A percentile compares a stretch with the other conserved stretches of the same genome.
Conservation (phyloP, 2,113 vertebrate genomes). For the Brienomyrus brachyistius region DNA sequence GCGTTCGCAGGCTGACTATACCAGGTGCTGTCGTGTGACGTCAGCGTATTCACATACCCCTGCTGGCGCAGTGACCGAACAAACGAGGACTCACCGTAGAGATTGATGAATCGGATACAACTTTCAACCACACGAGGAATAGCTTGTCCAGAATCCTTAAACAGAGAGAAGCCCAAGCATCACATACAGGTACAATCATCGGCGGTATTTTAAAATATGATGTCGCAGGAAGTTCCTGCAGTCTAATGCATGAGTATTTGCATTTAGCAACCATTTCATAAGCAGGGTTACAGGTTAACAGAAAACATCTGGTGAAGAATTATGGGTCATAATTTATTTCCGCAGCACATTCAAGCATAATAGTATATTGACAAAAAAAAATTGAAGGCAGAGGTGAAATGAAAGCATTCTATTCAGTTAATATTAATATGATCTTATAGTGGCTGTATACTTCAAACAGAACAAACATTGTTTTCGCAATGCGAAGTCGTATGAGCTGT, state of each 20-base stretch:
- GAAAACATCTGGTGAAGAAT: conserved; percentile 25
- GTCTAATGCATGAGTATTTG: not conserved
- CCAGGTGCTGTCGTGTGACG: not conserved
- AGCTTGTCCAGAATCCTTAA: conserved; percentile 87
- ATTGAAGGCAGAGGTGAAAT: not conserved
- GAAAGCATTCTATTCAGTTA: not conserved
- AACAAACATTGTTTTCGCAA: not conserved
- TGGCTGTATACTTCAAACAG: not conserved
- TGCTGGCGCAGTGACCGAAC: not conserved
- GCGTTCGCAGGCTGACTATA: not conserved
- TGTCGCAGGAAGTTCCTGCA: not conserved
- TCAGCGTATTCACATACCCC: not conserved
- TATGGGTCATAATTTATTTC: not conserved
- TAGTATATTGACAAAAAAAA: not conserved
- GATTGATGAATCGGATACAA: conserved; percentile 95
- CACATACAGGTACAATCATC: not conserved
- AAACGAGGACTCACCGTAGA: conserved; percentile 76
- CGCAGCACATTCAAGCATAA: not conserved
- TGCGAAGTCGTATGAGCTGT: not conserved
- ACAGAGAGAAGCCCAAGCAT: conserved; percentile 29
- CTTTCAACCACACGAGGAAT: conserved; percentile 96
- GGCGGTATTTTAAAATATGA: not conserved
- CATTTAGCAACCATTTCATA: not conserved
- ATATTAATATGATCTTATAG: not conserved
- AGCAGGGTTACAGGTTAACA: conserved; percentile 21